A percentile compares a stretch with the other conserved stretches of the same genome.
Evolutionary conservation across 2,113 vertebrate species (phyloP).

Genomic region (Syngnathoides biaculeatus): DNA sequence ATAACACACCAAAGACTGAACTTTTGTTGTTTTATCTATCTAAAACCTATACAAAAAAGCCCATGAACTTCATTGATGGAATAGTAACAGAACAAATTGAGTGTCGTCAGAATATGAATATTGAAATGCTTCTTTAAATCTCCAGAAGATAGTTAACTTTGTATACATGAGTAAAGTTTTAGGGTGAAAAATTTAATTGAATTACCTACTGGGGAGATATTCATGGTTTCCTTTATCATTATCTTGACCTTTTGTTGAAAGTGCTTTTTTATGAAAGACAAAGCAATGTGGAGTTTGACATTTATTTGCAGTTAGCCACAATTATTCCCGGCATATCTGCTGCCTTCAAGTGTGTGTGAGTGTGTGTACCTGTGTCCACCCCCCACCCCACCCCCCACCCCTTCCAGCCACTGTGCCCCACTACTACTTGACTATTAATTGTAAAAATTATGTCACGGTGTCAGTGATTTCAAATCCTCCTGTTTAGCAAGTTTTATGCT

Average conservation of each 20-base stretch:
- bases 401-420: no score
- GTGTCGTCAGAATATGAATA: not conserved
- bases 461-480: no score
- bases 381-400: no score
- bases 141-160: not conserved
- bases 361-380: no score
- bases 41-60: not conserved
- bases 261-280: slow-evolving; percentile 23
- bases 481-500: no score
- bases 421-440: no score
- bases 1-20: no score
- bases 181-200: not conserved
- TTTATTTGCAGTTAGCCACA: slow-evolving; percentile 34
- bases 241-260: slow-evolving; percentile 30
- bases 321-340: slow-evolving; percentile 22
- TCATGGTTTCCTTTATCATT: not conserved
- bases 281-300: slow-evolving; percentile 36
- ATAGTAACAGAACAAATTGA: not conserved
- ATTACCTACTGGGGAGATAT: not conserved
- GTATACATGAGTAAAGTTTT: not conserved
- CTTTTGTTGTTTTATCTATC: no score
- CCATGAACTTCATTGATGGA: not conserved
- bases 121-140: not conserved
- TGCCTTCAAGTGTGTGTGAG: not conserved
- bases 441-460: no score